Evolutionary conservation across 2,888 invertebrate genomes (phyloP).

Genomic region (Macrosoma leucophasiata): DNA sequence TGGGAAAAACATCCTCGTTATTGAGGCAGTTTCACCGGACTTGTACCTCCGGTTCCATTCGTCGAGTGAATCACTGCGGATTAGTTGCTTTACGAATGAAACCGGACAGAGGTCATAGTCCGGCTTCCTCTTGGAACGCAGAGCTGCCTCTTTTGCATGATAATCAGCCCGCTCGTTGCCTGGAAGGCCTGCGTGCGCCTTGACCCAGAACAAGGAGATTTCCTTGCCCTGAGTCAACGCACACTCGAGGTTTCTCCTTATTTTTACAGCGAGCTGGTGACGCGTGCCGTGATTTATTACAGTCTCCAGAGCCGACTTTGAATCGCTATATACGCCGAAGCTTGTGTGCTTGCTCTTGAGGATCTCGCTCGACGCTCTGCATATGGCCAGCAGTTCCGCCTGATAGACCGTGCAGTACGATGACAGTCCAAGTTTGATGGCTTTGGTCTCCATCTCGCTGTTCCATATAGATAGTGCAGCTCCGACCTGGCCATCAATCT

Average conservation of each 20-base stretch:
- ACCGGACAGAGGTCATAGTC: not conserved
- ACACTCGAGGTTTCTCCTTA: too few species aligned
- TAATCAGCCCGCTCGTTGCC: not conserved
- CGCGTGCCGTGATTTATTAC: too few species aligned
- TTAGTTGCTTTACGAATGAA: not conserved
- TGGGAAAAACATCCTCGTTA: not conserved
- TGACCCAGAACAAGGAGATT: not conserved
- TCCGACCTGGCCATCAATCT: too few species aligned
- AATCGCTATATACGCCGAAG: not conserved
- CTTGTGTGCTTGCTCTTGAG: not conserved
- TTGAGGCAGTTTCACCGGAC: not conserved
- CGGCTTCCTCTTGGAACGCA: not conserved
- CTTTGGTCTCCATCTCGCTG: conserved; percentile 11
- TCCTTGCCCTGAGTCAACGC: too few species aligned
- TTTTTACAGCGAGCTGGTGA: too few species aligned
- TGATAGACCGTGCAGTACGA: conserved; percentile 23
- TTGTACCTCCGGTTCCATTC: conserved; percentile 1
- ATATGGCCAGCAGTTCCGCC: conserved; percentile 17
- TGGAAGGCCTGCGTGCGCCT: not conserved
- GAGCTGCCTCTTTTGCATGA: not conserved
- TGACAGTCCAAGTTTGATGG: conserved; percentile 11
- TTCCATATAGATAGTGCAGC: conserved; percentile 22
- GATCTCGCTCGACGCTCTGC: not conserved
- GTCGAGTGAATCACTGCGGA: not conserved
- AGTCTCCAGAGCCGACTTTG: not conserved